Evolutionary conservation across 53 echinoderm and acorn worm genomes (phyloP).

Genomic region (Mesocentrotus franciscanus): DNA sequence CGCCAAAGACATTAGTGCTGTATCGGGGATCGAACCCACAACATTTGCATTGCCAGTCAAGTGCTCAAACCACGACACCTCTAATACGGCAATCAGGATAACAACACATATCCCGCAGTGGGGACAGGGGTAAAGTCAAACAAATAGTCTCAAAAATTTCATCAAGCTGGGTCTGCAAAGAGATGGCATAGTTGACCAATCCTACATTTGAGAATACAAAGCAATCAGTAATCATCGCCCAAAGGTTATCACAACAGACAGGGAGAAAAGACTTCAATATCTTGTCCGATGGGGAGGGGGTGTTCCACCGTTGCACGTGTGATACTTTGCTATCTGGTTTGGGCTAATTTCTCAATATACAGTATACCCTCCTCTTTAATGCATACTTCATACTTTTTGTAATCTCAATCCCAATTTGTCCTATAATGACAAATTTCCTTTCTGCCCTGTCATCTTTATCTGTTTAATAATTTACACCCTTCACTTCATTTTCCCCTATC

Average conservation of each 20-base stretch:
- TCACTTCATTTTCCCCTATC: too few species aligned
- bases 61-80: too few species aligned
- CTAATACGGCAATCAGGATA: not conserved
- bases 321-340: not conserved
- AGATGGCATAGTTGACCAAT: conserved; percentile 26
- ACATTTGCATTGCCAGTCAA: too few species aligned
- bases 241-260: conserved; percentile 56
- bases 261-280: not conserved
- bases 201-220: not conserved
- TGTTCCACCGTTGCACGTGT: not conserved
- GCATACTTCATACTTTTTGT: too few species aligned
- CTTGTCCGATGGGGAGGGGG: conserved; percentile 16
- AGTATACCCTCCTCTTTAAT: too few species aligned
- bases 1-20: too few species aligned
- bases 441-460: too few species aligned
- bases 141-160: conserved; percentile 19
- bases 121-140: conserved; percentile 20
- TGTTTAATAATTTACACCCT: too few species aligned
- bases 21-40: too few species aligned
- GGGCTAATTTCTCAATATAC: not conserved
- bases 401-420: too few species aligned
- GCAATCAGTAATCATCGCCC: conserved; percentile 35
- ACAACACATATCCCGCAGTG: not conserved
- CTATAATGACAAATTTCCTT: too few species aligned
- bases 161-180: conserved; percentile 21